Evolutionary conservation across 2,113 vertebrate species (phyloP), one percentile per base, ranked within the genome.

Genomic region (Phalacrocorax pelagicus): DNA sequence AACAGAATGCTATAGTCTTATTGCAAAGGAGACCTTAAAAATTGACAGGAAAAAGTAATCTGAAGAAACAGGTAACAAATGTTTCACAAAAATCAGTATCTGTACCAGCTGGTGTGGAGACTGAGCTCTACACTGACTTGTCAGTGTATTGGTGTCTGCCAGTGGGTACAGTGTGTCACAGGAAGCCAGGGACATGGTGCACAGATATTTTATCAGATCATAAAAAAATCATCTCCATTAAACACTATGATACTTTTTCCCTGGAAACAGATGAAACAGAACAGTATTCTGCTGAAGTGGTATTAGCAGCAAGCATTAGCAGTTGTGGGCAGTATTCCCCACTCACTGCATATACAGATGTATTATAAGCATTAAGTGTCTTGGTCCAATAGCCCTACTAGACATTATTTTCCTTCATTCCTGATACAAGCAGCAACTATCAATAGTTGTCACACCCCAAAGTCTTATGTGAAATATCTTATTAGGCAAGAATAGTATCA

Each of bases 11-110:
- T 63, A 15, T 5, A 30, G 11, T 18, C 14, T 29, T 36, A 54
- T 69, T 7, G 5, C 24, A 67, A 86, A 49, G 16, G 15, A 92
- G 34, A 59, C 10, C 16, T 63, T 49, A n/a, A 13, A 83, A 49
- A 69, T 6, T 0, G 0, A 55, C 23, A 63, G 19, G 22, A 12
- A 46, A 30, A 63, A 34, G 32, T 5, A 5, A 87, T 5, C 69
- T 36, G 44, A 73, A 87, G 12, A 30, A 91, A 59, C 1, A 59
- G 15, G 7, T 7, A 73, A 65, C 16, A 34, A 10, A 44, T 17
- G 23, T 46, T 63, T 36, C 67, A 59, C 54, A 67, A 26, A 44
- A 63, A 63, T 40, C 38, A 49, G 11, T 52, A 29, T 47, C 71
- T 57, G 61, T 26, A 52, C 22, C 30, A 66, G 61, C 10, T 86